Conservation (phyloP, 2,113 vertebrate species). For the Paradoxurus hermaphroditus region DNA sequence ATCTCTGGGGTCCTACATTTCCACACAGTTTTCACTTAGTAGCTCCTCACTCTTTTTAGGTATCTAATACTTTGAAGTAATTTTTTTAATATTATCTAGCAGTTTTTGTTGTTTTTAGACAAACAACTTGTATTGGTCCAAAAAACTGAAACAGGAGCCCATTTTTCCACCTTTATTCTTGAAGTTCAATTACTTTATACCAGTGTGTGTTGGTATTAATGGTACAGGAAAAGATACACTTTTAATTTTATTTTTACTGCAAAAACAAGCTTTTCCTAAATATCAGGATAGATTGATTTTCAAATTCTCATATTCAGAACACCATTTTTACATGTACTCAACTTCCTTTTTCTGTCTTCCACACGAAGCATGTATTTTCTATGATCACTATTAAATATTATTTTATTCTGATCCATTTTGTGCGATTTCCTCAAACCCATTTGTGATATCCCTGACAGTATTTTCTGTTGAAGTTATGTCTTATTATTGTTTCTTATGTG, state of each 20-base stretch:
- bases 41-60: not conserved
- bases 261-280: not conserved
- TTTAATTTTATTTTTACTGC: not conserved
- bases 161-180: not conserved
- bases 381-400: conserved; percentile 12
- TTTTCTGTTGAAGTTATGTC: not conserved
- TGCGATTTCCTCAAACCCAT: not conserved
- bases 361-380: not conserved
- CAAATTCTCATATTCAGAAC: not conserved
- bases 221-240: not conserved
- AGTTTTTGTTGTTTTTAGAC: not conserved
- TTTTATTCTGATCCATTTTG: not conserved
- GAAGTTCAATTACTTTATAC: not conserved
- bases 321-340: not conserved
- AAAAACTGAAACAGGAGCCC: not conserved
- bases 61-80: not conserved
- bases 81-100: not conserved
- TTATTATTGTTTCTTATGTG: not conserved
- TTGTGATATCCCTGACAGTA: not conserved
- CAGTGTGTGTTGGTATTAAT: not conserved
- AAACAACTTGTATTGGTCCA: not conserved
- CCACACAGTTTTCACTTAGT: not conserved
- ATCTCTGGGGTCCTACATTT: not conserved
- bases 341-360: conserved; percentile 25
- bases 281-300: not conserved